These are phyloP conservation scores for Todiramphus saurophagus DNA, from an alignment of 2,113 vertebrate species.

Conservation along the genomic window DNA sequence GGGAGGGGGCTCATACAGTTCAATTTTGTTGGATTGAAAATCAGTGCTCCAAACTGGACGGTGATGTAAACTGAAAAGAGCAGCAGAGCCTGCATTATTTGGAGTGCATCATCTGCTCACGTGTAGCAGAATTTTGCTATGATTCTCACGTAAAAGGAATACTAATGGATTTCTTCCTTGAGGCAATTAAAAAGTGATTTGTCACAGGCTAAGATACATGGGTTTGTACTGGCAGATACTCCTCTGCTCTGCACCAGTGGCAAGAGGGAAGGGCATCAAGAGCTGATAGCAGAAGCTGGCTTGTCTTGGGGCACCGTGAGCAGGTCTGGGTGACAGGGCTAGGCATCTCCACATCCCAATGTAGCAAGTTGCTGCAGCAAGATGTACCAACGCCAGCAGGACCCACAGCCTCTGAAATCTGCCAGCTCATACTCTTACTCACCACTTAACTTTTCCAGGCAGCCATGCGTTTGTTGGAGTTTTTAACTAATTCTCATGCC, in stretches of 20 bases:
- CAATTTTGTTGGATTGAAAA: neutral
- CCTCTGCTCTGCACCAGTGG: neutral
- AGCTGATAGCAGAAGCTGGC: neutral
- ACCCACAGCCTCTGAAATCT: neutral
- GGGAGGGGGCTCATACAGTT: neutral
- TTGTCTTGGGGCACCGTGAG: neutral
- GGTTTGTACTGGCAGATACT: slow-evolving; percentile 61
- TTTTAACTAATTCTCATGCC: neutral
- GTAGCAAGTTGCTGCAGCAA: rapidly evolving
- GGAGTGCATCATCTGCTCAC: neutral
- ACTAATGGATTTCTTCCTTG: slow-evolving; percentile 87
- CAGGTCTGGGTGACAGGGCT: neutral
- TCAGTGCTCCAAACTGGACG: neutral
- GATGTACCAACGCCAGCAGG: neutral
- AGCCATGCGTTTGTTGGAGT: rapidly evolving
- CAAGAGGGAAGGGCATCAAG: neutral
- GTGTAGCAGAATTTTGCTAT: slow-evolving; percentile 73
- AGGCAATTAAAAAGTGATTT: slow-evolving; percentile 95
- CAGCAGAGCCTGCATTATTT: neutral
- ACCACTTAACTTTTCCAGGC: neutral
- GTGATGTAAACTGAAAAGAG: neutral
- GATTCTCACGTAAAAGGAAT: slow-evolving; percentile 77
- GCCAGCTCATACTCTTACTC: neutral
- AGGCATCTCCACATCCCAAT: neutral
- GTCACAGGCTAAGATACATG: slow-evolving; percentile 80